Evolutionary conservation across 2,797 vertebrate species (phyloP), one percentile per base, ranked within the genome.

Genomic region (Todus mexicanus): DNA sequence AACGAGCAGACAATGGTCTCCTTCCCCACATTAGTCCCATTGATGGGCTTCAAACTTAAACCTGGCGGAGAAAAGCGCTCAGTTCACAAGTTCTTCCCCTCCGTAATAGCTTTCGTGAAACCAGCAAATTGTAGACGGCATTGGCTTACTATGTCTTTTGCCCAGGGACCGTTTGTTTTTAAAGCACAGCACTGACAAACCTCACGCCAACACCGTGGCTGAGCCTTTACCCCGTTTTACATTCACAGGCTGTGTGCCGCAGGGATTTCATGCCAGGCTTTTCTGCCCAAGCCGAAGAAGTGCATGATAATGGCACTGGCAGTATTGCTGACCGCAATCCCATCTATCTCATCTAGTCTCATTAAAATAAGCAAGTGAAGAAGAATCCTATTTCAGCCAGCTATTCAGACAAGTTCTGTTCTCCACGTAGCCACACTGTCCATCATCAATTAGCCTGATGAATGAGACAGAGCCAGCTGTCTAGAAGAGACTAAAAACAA

Each of bases 381-480:
- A 90, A 77, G 64, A 76, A 92, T 76, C 69, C 51, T 31, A 53
- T 31, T 53, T 53, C 51, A 53, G 29, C 31, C 37, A 80, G 69
- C 76, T 94, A 84, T 82, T 96, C 65, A 90, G 81, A 59, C 25
- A 85, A 85, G 75, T 77, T 69, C 70, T 75, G 1, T 94, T 93
- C 87, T 85, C 92, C 53, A 42, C 84, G 59, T 27, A 82, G 38
- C 53, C 70, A 63, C 23, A 9, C 31, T 48, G 73, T 69, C 78
- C 70, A 38, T 65, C 84, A 89, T 83, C 70, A 93, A 93, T 93
- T 94, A 92, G 72, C 53, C 53, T 89, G 61, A 83, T 92, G 88
- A 94, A 93, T 85, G 73, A 76, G 81, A 77, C 45, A 94, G 61
- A 90, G 65, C 59, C 90, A 94, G 81, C 78, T 93, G 86, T 56